Evolutionary conservation across 2,797 vertebrate species (phyloP).

Genomic region (Cuculus canorus): DNA sequence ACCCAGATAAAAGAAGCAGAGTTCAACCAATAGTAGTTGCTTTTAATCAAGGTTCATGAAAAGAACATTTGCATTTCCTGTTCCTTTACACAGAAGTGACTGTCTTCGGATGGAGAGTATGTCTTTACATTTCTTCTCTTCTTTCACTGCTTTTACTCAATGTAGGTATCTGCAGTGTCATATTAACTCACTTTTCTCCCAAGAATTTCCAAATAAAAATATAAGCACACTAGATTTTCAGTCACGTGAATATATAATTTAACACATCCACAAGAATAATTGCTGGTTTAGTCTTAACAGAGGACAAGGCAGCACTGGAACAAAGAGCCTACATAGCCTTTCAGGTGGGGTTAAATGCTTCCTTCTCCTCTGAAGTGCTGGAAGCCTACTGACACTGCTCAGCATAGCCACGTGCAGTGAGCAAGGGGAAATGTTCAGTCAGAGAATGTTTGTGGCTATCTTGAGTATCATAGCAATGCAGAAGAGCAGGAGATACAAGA

Average conservation of each 20-base stretch:
- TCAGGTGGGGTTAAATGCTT: neutral
- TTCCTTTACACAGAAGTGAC: neutral
- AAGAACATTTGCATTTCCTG: neutral
- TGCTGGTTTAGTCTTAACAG: neutral
- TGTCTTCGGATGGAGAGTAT: neutral
- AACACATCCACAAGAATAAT: neutral
- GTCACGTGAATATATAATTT: neutral
- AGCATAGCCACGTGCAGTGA: rapidly evolving
- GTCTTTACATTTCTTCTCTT: neutral
- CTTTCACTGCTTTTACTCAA: neutral
- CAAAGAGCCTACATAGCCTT: neutral
- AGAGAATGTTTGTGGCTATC: neutral
- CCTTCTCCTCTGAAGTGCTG: neutral
- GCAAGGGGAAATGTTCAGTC: neutral
- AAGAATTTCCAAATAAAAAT: neutral
- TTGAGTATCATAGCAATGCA: neutral
- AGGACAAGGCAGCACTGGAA: neutral
- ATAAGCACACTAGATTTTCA: neutral
- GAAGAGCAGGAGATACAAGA: neutral
- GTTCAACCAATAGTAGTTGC: neutral
- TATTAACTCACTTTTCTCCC: neutral
- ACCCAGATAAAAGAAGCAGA: neutral
- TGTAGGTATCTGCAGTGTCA: neutral
- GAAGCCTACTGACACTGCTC: neutral
- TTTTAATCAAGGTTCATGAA: neutral